Percentiles rank a stretch among this genome's conserved stretches.
phyloP scores from a whole-genome alignment of 2,113 vertebrate genomes.

The Anguilla rostrata region DNA sequence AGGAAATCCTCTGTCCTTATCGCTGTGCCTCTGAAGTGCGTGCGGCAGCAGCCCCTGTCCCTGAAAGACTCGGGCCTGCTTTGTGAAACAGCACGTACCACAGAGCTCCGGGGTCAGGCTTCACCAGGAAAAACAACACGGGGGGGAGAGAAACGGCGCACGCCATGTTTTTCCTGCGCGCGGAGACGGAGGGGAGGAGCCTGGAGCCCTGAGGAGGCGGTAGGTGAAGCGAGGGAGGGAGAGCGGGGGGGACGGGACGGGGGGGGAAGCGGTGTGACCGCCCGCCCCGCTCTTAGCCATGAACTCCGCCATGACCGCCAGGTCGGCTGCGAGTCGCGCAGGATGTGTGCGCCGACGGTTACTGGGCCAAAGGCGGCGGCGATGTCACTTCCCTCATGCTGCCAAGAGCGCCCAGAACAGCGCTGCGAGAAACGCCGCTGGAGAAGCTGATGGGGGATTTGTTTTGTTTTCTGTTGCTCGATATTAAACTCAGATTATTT shows the following conservation, averaged over 20 bases:
- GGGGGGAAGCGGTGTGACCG: not conserved
- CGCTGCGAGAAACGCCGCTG: too few species aligned
- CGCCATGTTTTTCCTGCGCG: constrained; percentile 26
- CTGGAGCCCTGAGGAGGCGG: not conserved
- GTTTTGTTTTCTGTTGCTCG: too few species aligned
- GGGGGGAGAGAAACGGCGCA: not conserved
- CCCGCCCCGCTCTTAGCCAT: not conserved
- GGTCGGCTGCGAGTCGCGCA: constrained; percentile 32
- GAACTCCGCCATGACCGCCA: not conserved
- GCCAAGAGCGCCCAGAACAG: not conserved
- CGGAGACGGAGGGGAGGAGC: not conserved
- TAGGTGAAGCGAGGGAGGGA: not conserved
- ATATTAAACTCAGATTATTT: not conserved
- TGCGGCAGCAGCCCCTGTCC: constrained; percentile 37
- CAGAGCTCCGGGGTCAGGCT: constrained; percentile 39
- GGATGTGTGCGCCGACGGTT: constrained; percentile 12
- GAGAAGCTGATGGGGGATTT: not conserved
- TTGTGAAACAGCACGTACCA: constrained; percentile 49
- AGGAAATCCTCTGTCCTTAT: constrained; percentile 52
- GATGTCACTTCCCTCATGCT: not conserved
- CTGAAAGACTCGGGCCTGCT: constrained; percentile 35
- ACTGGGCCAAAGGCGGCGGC: constrained; percentile 3
- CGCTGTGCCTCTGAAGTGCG: constrained; percentile 32
- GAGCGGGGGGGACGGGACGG: not conserved
- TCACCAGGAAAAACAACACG: constrained; percentile 37